Percentiles rank a stretch among this genome's conserved stretches.
These are phyloP conservation scores for Ictalurus furcatus DNA, from an alignment of 2,113 vertebrate species.

Conservation along the genomic window DNA sequence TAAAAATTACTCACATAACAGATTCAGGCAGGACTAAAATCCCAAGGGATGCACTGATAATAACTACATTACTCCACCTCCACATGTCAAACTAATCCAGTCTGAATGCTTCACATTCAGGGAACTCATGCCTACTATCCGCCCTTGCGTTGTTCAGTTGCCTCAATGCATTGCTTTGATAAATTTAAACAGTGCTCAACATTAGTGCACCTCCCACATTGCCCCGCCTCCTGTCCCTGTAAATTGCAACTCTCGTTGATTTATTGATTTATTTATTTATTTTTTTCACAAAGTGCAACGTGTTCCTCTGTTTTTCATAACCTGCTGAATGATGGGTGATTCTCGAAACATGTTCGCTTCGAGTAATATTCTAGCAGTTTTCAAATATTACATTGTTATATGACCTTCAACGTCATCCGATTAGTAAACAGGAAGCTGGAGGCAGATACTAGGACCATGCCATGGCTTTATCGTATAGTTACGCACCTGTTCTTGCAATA, in stretches of 20 bases:
- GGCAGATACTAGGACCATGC: background rate
- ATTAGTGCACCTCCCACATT: background rate
- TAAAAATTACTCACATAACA: background rate
- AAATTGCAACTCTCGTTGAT: background rate
- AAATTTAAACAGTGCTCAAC: background rate
- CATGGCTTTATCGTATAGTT: background rate
- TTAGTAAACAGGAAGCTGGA: background rate
- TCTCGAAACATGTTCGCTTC: background rate
- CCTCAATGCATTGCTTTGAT: background rate
- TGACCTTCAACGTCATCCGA: background rate
- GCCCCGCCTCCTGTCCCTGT: background rate
- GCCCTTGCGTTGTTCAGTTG: background rate
- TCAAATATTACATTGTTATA: background rate
- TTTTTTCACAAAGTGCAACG: background rate
- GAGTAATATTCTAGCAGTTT: background rate
- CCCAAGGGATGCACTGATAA: background rate
- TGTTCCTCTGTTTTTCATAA: background rate
- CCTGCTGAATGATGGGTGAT: background rate
- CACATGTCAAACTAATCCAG: slow-evolving; percentile 14
- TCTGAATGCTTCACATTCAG: background rate
- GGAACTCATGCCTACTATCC: slow-evolving; percentile 2
- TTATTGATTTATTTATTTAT: background rate
- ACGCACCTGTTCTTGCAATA: slow-evolving; percentile 21
- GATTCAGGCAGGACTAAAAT: background rate
- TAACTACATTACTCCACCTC: background rate